These are phyloP conservation scores for Drosophila kuntzei DNA, from an alignment of 2,888 invertebrate genomes.

Conservation along the genomic window DNA sequence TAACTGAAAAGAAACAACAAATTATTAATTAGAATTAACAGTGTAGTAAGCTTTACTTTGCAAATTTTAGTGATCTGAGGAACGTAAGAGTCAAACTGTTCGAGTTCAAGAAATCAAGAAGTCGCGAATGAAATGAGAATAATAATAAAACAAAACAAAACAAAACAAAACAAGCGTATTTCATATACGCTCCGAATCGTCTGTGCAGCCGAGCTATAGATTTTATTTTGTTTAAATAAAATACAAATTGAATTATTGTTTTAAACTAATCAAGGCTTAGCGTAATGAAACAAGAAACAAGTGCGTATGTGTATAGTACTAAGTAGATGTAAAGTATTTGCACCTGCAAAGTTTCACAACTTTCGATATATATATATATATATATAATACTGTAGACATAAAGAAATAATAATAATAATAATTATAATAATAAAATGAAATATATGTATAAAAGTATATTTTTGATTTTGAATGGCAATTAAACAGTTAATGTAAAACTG, in stretches of 20 bases:
- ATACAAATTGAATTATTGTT: constrained; percentile 28
- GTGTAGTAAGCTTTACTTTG: constrained; percentile 77
- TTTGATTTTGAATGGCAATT: constrained; percentile 50
- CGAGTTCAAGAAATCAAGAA: constrained; percentile 22
- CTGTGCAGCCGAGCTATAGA: constrained; percentile 36
- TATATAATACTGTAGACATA: constrained; percentile 20
- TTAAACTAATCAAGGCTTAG: constrained; percentile 40
- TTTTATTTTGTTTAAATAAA: constrained; percentile 42
- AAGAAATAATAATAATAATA: constrained; percentile 18
- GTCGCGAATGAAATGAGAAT: constrained; percentile 33
- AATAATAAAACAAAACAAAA: too few species aligned
- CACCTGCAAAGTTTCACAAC: constrained; percentile 53
- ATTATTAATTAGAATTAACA: constrained; percentile 52
- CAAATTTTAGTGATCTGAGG: constrained; percentile 72
- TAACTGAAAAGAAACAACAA: constrained; percentile 25
- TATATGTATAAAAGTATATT: constrained; percentile 43
- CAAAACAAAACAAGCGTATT: constrained; percentile 8
- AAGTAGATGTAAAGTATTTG: constrained; percentile 59
- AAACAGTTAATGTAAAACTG: constrained; percentile 43
- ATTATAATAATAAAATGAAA: too few species aligned
- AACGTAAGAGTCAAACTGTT: constrained; percentile 45
- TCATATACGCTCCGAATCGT: constrained; percentile 1
- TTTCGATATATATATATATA: constrained; percentile 29
- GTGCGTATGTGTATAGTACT: constrained; percentile 62
- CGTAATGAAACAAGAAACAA: constrained; percentile 34